A percentile compares a stretch with the other conserved stretches of the same genome.
phyloP scores from a whole-genome alignment of 2,888 invertebrate species.

The Callyntrura sp. region DNA sequence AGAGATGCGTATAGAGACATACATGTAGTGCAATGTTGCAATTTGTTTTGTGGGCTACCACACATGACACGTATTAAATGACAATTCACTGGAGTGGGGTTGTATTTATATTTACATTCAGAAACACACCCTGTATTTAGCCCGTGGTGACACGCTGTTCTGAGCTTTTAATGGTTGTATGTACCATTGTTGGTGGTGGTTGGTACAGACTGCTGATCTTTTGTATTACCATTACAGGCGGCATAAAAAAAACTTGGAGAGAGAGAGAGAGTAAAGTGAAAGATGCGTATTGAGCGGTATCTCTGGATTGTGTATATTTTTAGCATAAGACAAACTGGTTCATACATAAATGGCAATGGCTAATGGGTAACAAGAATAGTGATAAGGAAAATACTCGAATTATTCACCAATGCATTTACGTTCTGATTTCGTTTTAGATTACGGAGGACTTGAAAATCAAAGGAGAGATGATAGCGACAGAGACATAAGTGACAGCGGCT shows the following conservation, averaged over 20 bases:
- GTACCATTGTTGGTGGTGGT: background rate
- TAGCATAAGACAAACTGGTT: background rate
- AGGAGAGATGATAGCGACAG: slow-evolving; percentile 84
- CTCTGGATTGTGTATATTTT: background rate
- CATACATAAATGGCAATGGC: slow-evolving; percentile 20
- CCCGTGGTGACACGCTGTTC: slow-evolving; percentile 21
- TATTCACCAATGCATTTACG: background rate
- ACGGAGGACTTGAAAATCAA: slow-evolving; percentile 84
- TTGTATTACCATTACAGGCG: slow-evolving; percentile 7
- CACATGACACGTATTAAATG: slow-evolving; percentile 56
- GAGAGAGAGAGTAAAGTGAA: background rate
- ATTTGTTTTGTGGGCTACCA: slow-evolving; percentile 51
- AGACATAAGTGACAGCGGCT: slow-evolving; percentile 85
- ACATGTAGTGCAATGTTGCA: slow-evolving; percentile 24
- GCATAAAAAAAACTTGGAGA: background rate
- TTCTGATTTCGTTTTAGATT: slow-evolving; percentile 62
- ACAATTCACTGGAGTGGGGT: slow-evolving; percentile 30
- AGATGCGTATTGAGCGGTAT: background rate
- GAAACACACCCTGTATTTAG: background rate
- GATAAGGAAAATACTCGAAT: slow-evolving; percentile 19
- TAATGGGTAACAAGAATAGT: background rate
- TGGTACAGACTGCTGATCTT: background rate
- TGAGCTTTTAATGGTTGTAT: slow-evolving; percentile 8
- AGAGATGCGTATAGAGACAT: slow-evolving; percentile 3
- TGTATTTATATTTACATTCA: background rate